phyloP scores from a whole-genome alignment of 2,797 vertebrate species.

The Cyprinodon diabolis region DNA sequence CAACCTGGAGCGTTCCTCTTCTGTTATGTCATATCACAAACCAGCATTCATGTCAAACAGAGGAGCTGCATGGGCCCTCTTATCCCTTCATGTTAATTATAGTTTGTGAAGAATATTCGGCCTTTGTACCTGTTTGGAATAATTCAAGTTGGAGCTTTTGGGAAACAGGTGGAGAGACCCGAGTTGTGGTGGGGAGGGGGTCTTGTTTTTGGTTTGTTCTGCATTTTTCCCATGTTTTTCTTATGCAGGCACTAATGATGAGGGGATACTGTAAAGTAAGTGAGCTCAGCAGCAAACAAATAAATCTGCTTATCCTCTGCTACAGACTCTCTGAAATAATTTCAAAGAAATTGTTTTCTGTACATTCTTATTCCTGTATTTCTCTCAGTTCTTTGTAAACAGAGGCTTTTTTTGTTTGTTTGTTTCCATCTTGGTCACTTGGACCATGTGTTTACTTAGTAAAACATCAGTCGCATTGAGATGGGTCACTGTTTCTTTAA shows the following conservation, averaged over 20 bases:
- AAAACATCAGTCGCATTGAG: conserved; percentile 46
- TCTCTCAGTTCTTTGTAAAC: conserved; percentile 36
- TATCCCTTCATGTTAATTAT: conserved; percentile 58
- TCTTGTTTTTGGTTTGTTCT: conserved; percentile 20
- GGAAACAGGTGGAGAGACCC: conserved; percentile 17
- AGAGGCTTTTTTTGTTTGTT: not conserved
- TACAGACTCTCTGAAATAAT: conserved; percentile 38
- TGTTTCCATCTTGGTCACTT: conserved; percentile 21
- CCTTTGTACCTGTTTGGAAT: conserved; percentile 57
- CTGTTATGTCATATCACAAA: conserved; percentile 56
- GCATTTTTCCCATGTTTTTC: conserved; percentile 43
- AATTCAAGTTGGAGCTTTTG: conserved; percentile 37
- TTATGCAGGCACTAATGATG: conserved; percentile 51
- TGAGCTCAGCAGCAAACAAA: conserved; percentile 41
- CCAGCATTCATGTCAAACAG: conserved; percentile 56
- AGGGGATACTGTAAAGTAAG: conserved; percentile 35
- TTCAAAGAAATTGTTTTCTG: conserved; percentile 36
- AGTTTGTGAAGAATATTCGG: conserved; percentile 60
- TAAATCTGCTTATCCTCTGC: conserved; percentile 35
- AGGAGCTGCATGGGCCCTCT: conserved; percentile 35
- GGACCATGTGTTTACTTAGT: conserved; percentile 47
- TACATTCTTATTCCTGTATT: conserved; percentile 37
- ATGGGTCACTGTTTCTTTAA: conserved; percentile 48
- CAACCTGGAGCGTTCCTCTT: conserved; percentile 46
- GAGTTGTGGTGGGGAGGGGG: conserved; percentile 24